Evolutionary conservation across 2,113 vertebrate genomes (phyloP).

Genomic region (Sula dactylatra): DNA sequence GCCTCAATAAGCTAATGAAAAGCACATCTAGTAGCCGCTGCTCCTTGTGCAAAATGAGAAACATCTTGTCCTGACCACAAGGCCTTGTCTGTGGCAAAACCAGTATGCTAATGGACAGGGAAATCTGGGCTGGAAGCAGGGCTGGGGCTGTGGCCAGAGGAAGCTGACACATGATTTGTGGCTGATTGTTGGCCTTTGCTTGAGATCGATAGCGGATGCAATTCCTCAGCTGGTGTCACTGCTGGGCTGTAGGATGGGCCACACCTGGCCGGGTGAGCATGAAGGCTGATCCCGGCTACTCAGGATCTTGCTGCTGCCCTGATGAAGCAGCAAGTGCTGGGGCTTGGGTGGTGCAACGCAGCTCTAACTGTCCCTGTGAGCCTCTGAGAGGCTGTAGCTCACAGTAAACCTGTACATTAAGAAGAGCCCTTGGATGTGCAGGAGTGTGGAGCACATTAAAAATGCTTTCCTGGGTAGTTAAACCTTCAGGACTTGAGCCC

Average conservation of each 20-base stretch:
- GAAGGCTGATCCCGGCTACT: not conserved
- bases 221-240: not conserved
- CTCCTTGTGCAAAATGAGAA: not conserved
- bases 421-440: not conserved
- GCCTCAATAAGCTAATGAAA: not conserved
- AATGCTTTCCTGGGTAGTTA: not conserved
- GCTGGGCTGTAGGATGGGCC: not conserved
- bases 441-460: not conserved
- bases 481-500: not conserved
- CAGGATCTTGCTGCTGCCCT: not conserved
- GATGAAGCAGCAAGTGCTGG: not conserved
- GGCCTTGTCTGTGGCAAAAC: not conserved
- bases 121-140: not conserved
- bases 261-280: not conserved
- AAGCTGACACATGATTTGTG: not conserved
- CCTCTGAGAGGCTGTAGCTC: not conserved
- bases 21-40: not conserved
- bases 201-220: not conserved
- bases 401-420: fast-evolving
- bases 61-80: not conserved
- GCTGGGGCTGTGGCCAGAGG: not conserved
- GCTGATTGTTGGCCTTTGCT: not conserved
- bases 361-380: fast-evolving
- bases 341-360: not conserved
- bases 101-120: not conserved